Base-by-base conservation (phyloP, 2,113 vertebrate species). In the Pterophyllum scalare region DNA sequence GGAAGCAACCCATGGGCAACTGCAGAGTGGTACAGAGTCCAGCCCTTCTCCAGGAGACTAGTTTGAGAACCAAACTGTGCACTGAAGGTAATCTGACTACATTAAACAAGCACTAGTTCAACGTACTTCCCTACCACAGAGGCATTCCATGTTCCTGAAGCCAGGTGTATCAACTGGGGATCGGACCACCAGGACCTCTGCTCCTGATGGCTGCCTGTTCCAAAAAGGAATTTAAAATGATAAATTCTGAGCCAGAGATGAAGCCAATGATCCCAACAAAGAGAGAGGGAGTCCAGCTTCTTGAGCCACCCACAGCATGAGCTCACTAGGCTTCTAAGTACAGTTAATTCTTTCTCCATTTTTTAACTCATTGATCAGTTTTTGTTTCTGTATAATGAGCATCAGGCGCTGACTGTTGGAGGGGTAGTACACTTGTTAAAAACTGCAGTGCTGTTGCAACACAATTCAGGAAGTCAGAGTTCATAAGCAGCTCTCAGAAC, bases 381-480 rank as follows among this genome's bases (percentile, higher is more conserved):
- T 0, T 13, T 56, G 35, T 35, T 43, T 33, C 46, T 57, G 61
- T 58, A 17, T 72, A 72, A 72, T 54, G 67, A 54, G 46, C 75
- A 2, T 57, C 3, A 33, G 14, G 3, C 10, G 2, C 60, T 12
- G 2, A 3, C 58, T 33, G 52, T 62, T 8, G 3, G 9, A 17
- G 79, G 7, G 19, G 22, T 3, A 3, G 22, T 1, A 46, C 35
- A 38, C 17, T 54, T 9, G 56, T 72, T 85, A 77, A 75, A 62
- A 80, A n/a, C 33, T 31, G 28, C 35, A 38, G 43, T 2, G 5
- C 26, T 22, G 19, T 14, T 80, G 10, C 62, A 54, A 59, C 78
- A 3, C 8, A 6, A 75, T 9, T 40, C 57, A 31, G n/a, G 52
- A 22, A 26, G 85, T 86, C 81, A 83, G 59, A 87, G 82, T 72